Conservation (phyloP, 2,797 vertebrate genomes). For the Schizopygopsis malacanthus region DNA sequence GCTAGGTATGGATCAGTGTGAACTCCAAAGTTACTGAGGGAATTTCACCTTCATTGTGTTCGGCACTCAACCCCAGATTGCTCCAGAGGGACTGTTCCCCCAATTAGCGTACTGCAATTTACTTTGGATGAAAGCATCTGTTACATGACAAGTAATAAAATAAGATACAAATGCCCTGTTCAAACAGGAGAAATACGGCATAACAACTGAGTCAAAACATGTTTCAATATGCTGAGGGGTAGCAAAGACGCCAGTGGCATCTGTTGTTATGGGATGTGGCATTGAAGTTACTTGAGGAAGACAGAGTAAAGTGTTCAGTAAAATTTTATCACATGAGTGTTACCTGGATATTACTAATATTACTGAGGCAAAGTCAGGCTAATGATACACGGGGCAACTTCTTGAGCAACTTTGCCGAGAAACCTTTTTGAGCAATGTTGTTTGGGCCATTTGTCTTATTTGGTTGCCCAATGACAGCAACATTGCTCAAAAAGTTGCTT, state of each 20-base stretch:
- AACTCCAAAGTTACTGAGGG: conserved; percentile 1
- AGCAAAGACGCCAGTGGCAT: not conserved
- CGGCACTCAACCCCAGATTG: not conserved
- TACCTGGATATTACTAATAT: not conserved
- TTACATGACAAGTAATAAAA: conserved; percentile 45
- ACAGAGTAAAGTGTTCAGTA: not conserved
- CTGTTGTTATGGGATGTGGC: not conserved
- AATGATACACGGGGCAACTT: no score
- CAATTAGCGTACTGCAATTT: conserved; percentile 38
- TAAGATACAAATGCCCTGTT: conserved; percentile 21
- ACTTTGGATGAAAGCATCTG: conserved; percentile 43
- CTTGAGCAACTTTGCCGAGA: no score
- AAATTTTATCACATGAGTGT: not conserved
- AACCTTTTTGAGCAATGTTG: no score
- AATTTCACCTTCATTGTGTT: conserved; percentile 41
- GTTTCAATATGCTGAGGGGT: conserved; percentile 9
- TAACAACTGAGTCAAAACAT: conserved; percentile 8
- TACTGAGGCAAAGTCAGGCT: not conserved
- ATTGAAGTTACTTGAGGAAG: not conserved
- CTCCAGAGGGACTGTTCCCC: conserved; percentile 33
- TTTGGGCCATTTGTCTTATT: no score
- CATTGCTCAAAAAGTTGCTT: no score
- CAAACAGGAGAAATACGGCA: not conserved
- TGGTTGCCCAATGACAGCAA: no score
- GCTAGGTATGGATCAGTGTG: not conserved